Conservation (phyloP, 2,113 vertebrate genomes). For the Heterotis niloticus region DNA sequence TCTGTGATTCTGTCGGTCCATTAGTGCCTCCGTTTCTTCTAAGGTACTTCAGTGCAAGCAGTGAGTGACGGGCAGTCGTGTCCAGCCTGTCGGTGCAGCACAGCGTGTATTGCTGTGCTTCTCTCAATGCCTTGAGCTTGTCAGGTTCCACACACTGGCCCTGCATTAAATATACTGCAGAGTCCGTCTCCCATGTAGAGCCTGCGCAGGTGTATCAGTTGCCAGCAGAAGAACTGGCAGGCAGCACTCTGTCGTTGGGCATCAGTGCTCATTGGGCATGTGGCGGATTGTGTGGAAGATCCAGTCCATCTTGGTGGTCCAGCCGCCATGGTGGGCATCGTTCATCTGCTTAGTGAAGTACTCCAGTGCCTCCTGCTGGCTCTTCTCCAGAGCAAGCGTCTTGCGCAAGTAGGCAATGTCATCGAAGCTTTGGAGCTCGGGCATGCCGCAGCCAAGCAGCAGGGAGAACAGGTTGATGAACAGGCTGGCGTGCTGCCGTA, state of each 20-base stretch:
- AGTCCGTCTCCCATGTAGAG: background rate
- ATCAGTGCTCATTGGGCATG: slow-evolving; percentile 62
- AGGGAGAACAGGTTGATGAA: slow-evolving; percentile 64
- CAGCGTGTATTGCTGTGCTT: background rate
- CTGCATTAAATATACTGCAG: too few species aligned
- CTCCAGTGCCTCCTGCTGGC: slow-evolving; percentile 68
- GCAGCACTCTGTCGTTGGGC: slow-evolving; percentile 17
- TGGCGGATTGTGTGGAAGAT: slow-evolving; percentile 73
- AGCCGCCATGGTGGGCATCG: slow-evolving; percentile 70
- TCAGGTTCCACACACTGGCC: too few species aligned
- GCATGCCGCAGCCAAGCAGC: slow-evolving; percentile 58
- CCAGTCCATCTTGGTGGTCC: slow-evolving; percentile 78
- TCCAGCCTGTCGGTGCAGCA: slow-evolving; percentile 8
- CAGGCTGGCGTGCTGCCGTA: slow-evolving; percentile 57
- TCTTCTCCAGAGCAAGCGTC: slow-evolving; percentile 57
- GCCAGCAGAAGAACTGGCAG: background rate
- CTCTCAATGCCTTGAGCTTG: background rate
- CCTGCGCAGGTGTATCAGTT: background rate
- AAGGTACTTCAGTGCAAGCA: background rate
- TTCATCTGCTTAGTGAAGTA: slow-evolving; percentile 76
- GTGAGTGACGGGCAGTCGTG: background rate
- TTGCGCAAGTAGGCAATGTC: slow-evolving; percentile 60
- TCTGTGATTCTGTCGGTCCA: background rate
- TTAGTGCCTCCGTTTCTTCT: background rate
- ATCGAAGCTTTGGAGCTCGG: slow-evolving; percentile 59